A percentile compares a stretch with the other conserved stretches of the same genome.
Conservation (phyloP, 2,113 vertebrate species). For the Toxotes chatareus region DNA sequence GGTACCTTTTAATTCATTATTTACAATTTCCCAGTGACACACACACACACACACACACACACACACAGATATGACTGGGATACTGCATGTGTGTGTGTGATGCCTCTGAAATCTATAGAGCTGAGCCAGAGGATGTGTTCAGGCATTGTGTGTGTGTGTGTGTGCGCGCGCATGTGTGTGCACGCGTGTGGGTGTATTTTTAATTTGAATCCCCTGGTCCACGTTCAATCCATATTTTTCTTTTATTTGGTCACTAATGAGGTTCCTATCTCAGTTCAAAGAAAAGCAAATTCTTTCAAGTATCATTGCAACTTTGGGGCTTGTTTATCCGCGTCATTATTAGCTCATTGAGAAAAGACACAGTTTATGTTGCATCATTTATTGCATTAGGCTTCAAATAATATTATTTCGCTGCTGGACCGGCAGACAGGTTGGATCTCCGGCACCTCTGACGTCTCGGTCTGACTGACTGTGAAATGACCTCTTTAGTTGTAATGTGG, state of each 20-base stretch:
- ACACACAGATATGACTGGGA: constrained; percentile 1
- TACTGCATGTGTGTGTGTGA: constrained; percentile 13
- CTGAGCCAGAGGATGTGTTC: constrained; percentile 19
- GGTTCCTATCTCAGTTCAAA: constrained; percentile 60
- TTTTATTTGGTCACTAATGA: constrained; percentile 71
- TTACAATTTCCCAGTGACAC: constrained; percentile 57
- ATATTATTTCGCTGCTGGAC: constrained; percentile 21
- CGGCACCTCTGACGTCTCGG: constrained; percentile 42
- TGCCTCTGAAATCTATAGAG: constrained; percentile 39
- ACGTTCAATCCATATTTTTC: constrained; percentile 58
- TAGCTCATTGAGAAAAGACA: constrained; percentile 41
- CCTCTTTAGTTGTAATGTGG: constrained; percentile 63
- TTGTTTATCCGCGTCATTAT: constrained; percentile 64
- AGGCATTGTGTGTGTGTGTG: constrained; percentile 34
- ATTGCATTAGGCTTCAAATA: constrained; percentile 41
- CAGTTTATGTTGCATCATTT: constrained; percentile 57
- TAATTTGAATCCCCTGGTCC: constrained; percentile 49
- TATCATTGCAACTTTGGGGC: constrained; percentile 46
- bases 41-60: neutral
- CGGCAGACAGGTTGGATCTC: constrained; percentile 4
- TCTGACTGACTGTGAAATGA: constrained; percentile 70
- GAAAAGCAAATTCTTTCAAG: constrained; percentile 65
- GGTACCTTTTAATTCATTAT: constrained; percentile 72
- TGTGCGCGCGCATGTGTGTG: neutral
- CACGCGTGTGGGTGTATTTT: constrained; percentile 29